Conservation (phyloP, 2,888 invertebrate species). For the Zaprionus lineosus region DNA sequence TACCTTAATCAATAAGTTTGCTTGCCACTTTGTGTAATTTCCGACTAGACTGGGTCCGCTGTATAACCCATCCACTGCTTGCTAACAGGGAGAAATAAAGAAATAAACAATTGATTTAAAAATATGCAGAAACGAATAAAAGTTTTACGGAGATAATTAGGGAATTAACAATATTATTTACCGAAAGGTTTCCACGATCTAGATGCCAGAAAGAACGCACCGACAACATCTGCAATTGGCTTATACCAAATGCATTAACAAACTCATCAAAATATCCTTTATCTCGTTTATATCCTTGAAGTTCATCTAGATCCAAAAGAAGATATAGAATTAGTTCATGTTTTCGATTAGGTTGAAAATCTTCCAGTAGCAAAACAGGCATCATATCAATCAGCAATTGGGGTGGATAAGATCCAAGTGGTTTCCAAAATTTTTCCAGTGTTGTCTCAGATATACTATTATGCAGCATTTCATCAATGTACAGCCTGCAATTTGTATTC, state of each 20-base stretch:
- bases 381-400: conserved; percentile 91
- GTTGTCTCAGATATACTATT: conserved; percentile 84
- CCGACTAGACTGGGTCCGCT: conserved; percentile 38
- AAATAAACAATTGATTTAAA: neutral
- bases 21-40: conserved; percentile 77
- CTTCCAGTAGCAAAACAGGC: conserved; percentile 88
- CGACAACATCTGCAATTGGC: conserved; percentile 88
- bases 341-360: conserved; percentile 87
- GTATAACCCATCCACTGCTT: conserved; percentile 11
- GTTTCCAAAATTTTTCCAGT: conserved; percentile 86
- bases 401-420: conserved; percentile 91
- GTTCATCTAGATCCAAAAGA: conserved; percentile 90
- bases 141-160: neutral
- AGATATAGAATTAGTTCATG: conserved; percentile 92
- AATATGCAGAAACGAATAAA: neutral
- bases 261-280: conserved; percentile 28
- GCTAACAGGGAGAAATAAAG: conserved; percentile 2
- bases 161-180: conserved; percentile 75
- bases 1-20: conserved; percentile 76
- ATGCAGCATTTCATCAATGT: conserved; percentile 79
- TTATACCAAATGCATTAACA: conserved; percentile 21
- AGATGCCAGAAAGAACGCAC: conserved; percentile 95
- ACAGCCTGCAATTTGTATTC: conserved; percentile 49
- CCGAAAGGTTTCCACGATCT: conserved; percentile 92
- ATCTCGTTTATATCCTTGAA: neutral